These are phyloP conservation scores for Lucilia sericata DNA, from an alignment of 1,140 invertebrate genomes.

Conservation along the genomic window DNA sequence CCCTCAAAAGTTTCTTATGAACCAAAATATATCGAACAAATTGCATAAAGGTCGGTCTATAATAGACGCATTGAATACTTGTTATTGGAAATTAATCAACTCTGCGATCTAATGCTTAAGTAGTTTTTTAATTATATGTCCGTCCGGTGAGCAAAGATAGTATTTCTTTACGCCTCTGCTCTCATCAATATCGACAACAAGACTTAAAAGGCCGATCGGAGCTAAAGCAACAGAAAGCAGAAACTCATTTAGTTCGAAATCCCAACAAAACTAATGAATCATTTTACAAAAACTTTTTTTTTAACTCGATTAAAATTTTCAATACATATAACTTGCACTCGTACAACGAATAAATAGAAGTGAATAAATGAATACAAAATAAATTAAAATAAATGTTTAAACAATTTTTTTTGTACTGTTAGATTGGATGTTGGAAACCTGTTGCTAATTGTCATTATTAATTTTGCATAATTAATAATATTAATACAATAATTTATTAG, in stretches of 20 bases:
- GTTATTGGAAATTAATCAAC: too few species aligned
- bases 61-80: too few species aligned
- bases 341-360: not conserved
- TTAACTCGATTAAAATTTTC: not conserved
- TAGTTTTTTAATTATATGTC: too few species aligned
- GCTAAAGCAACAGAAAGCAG: not conserved
- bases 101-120: too few species aligned
- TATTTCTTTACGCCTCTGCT: too few species aligned
- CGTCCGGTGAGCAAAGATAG: too few species aligned
- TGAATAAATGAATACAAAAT: conserved; percentile 7
- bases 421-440: not conserved
- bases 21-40: too few species aligned
- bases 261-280: conserved; percentile 10
- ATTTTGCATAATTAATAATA: conserved; percentile 24
- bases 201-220: not conserved
- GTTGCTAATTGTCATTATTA: conserved; percentile 29
- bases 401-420: not conserved
- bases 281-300: not conserved
- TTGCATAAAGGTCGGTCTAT: too few species aligned
- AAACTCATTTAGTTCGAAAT: conserved; percentile 6
- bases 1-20: too few species aligned
- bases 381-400: not conserved
- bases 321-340: not conserved
- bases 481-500: not conserved
- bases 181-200: too few species aligned